Conservation (phyloP, 2,113 vertebrate genomes). For the Bubo blakistoni region DNA sequence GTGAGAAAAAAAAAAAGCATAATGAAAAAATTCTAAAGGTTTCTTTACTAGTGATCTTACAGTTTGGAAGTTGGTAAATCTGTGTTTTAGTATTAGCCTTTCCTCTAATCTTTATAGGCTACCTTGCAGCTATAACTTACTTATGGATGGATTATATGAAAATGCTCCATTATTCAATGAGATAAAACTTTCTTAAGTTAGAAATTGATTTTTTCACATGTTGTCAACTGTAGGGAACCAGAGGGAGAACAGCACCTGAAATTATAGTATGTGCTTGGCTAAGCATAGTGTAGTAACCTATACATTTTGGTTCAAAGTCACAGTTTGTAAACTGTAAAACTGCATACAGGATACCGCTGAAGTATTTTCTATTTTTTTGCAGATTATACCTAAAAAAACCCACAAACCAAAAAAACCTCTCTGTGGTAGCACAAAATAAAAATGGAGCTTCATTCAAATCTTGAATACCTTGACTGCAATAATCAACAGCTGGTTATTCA, state of each 20-base stretch:
- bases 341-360: slow-evolving; percentile 61
- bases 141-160: slow-evolving; percentile 36
- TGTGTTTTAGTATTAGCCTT: slow-evolving; percentile 40
- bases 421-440: slow-evolving; percentile 50
- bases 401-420: neutral
- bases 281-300: slow-evolving; percentile 30
- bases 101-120: slow-evolving; percentile 48
- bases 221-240: slow-evolving; percentile 23
- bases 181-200: slow-evolving; percentile 37
- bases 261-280: slow-evolving; percentile 42
- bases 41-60: slow-evolving; percentile 25
- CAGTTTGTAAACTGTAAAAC: slow-evolving; percentile 67
- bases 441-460: slow-evolving; percentile 49
- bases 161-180: slow-evolving; percentile 55
- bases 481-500: slow-evolving; percentile 43
- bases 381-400: neutral
- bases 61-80: neutral
- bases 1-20: slow-evolving; percentile 27
- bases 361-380: neutral
- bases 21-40: slow-evolving; percentile 26
- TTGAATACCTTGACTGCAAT: slow-evolving; percentile 31
- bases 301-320: slow-evolving; percentile 72
- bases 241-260: slow-evolving; percentile 63
- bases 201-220: slow-evolving; percentile 36
- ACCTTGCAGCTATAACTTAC: slow-evolving; percentile 45